Percentiles rank a stretch among this genome's conserved stretches.
These are phyloP conservation scores for Microcebus ravelobensis DNA, from an alignment of 2,113 vertebrate species.

Conservation along the genomic window DNA sequence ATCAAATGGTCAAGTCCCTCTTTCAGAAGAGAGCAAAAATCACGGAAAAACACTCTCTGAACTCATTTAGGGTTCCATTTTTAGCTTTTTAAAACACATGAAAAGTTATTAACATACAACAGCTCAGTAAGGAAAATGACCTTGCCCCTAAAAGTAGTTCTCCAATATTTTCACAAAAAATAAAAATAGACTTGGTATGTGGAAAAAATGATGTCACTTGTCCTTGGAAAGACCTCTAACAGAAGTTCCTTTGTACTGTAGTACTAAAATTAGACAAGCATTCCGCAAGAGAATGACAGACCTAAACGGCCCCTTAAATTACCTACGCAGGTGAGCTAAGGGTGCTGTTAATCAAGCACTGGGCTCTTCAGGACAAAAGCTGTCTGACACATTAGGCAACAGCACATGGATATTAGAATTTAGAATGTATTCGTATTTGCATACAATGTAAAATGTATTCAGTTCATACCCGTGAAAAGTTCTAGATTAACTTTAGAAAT, in stretches of 20 bases:
- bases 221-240: not conserved
- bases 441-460: not conserved
- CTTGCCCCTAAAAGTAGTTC: not conserved
- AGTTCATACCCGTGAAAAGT: not conserved
- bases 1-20: not conserved
- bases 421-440: not conserved
- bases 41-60: not conserved
- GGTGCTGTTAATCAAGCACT: not conserved
- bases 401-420: not conserved
- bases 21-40: slow-evolving; percentile 28
- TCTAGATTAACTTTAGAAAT: not conserved
- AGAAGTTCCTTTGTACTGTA: not conserved
- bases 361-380: not conserved
- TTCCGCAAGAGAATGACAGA: not conserved
- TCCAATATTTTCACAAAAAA: not conserved
- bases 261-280: not conserved
- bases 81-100: not conserved
- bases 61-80: not conserved
- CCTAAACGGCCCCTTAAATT: not conserved
- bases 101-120: slow-evolving; percentile 4
- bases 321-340: not conserved
- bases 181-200: not conserved
- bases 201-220: not conserved
- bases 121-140: not conserved
- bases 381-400: not conserved